Percentiles rank a stretch among this genome's conserved stretches.
Conservation (phyloP, 2,113 vertebrate genomes). For the Chinchilla lanigera region DNA sequence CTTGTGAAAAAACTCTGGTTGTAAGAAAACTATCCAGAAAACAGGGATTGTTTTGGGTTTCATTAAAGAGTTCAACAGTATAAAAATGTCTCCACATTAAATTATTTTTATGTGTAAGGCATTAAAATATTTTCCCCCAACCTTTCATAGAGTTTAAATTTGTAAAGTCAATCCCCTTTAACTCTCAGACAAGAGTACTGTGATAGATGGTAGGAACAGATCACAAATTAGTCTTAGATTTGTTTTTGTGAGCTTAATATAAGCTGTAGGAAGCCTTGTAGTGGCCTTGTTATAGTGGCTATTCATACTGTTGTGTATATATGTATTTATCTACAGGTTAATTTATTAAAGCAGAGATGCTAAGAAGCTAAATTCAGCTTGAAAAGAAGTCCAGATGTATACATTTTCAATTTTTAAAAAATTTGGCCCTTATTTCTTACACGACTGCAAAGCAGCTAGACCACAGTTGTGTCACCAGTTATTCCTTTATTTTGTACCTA, state of each 20-base stretch:
- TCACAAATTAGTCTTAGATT: background rate
- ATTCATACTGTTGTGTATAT: background rate
- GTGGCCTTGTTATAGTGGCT: background rate
- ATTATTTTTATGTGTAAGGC: constrained; percentile 23
- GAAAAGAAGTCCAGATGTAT: background rate
- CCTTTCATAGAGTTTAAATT: background rate
- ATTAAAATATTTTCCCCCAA: background rate
- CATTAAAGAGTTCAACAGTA: background rate
- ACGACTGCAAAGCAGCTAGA: background rate
- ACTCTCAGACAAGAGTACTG: background rate
- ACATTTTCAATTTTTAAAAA: background rate
- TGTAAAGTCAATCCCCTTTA: constrained; percentile 29
- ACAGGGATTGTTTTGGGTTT: background rate
- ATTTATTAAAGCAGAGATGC: background rate
- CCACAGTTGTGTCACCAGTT: background rate
- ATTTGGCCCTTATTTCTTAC: background rate
- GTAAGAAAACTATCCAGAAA: background rate
- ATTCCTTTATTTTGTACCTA: background rate
- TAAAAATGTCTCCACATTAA: background rate
- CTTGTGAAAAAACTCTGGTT: background rate
- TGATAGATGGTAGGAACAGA: background rate
- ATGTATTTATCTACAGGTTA: background rate
- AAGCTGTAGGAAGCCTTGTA: background rate
- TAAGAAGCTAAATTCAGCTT: background rate
- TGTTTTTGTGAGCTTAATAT: background rate